Conservation (phyloP, 2,888 invertebrate species). For the Odiellus spinosus region DNA sequence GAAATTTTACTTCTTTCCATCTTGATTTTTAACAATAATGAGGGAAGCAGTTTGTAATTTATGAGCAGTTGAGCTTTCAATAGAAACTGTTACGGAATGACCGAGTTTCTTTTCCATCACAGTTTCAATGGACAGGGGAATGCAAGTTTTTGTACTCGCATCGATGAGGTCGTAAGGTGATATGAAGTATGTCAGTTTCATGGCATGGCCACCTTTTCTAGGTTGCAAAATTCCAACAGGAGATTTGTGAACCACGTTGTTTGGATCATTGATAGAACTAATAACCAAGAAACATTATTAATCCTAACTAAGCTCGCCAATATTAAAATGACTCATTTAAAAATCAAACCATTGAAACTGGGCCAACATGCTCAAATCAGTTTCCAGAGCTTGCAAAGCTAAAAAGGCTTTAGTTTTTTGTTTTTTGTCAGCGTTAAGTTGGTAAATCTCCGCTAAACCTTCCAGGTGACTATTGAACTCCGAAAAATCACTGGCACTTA, state of each 20-base stretch:
- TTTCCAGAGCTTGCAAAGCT: constrained; percentile 77
- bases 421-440: constrained; percentile 84
- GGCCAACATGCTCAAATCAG: constrained; percentile 64
- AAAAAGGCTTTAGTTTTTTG: constrained; percentile 84
- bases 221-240: constrained; percentile 72
- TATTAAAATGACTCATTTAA: background rate
- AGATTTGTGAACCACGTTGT: constrained; percentile 66
- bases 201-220: constrained; percentile 70
- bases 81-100: constrained; percentile 69
- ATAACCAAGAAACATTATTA: constrained; percentile 15
- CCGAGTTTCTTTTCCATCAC: constrained; percentile 53
- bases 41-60: constrained; percentile 49
- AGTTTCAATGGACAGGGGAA: constrained; percentile 54
- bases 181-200: constrained; percentile 85
- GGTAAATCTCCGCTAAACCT: constrained; percentile 74
- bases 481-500: constrained; percentile 48
- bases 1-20: constrained; percentile 65
- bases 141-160: constrained; percentile 50
- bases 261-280: constrained; percentile 46
- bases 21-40: constrained; percentile 37
- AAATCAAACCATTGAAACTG: constrained; percentile 33
- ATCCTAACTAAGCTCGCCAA: background rate
- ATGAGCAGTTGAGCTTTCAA: constrained; percentile 72
- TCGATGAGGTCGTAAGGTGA: constrained; percentile 81
- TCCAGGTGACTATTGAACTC: constrained; percentile 88